Evolutionary conservation across 2,797 vertebrate species (phyloP).

Genomic region (Heterohyrax brucei): DNA sequence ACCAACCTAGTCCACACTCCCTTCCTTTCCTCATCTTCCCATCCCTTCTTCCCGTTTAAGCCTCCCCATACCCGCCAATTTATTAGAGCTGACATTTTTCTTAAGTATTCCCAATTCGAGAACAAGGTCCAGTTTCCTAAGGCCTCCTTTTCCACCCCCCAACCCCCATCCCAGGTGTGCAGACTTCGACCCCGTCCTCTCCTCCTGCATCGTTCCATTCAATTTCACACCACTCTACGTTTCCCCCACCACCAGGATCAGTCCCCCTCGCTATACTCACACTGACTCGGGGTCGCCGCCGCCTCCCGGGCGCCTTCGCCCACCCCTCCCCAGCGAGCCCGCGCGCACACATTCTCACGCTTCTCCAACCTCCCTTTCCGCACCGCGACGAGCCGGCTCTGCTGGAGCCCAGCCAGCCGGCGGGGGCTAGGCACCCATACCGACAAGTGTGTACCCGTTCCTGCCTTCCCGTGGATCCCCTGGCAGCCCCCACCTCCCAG

Average conservation of each 20-base stretch:
- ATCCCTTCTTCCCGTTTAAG: neutral
- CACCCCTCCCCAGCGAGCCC: neutral
- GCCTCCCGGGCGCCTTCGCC: neutral
- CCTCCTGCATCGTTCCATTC: neutral
- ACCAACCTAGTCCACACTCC: neutral
- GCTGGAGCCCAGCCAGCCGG: neutral
- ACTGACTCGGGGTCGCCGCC: conserved; percentile 18
- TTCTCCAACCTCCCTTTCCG: conserved; percentile 70
- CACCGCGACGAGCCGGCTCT: neutral
- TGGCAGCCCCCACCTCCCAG: neutral
- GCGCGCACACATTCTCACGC: conserved; percentile 69
- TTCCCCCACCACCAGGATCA: neutral
- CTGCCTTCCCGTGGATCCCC: neutral
- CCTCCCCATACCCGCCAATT: neutral
- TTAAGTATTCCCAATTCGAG: neutral
- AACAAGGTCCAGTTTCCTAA: conserved; percentile 42
- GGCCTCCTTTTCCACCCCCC: neutral
- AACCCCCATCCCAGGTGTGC: conserved; percentile 69
- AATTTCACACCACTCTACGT: neutral
- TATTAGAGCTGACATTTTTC: conserved; percentile 30
- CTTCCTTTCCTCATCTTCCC: conserved; percentile 61
- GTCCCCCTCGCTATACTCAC: conserved; percentile 52
- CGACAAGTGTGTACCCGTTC: neutral
- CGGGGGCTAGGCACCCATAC: neutral
- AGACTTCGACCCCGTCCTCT: conserved; percentile 31